Evolutionary conservation across 2,113 vertebrate genomes (phyloP).

Genomic region (Laticauda laticaudata): DNA sequence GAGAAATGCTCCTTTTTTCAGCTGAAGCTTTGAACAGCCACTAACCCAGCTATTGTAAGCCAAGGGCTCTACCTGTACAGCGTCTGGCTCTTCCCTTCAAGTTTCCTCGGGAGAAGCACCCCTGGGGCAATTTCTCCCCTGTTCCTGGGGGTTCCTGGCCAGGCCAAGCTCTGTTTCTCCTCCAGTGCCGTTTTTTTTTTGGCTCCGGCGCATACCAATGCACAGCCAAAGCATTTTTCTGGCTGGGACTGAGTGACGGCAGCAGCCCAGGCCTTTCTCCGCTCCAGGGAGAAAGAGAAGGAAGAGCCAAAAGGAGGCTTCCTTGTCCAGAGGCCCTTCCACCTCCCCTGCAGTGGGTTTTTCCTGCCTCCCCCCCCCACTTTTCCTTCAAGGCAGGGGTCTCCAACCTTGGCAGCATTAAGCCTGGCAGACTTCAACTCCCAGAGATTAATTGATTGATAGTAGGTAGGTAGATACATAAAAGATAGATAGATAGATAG

Average conservation of each 20-base stretch:
- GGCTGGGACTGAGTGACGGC: slow-evolving; percentile 46
- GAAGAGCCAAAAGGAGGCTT: neutral
- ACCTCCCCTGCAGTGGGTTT: neutral
- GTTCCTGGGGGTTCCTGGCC: slow-evolving; percentile 35
- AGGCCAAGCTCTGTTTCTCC: slow-evolving; percentile 47
- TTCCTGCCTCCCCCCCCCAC: neutral
- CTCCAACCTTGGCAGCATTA: no score
- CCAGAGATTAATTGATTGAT: no score
- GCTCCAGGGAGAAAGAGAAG: neutral
- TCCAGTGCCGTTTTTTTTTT: neutral
- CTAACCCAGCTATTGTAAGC: neutral
- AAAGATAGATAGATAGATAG: no score
- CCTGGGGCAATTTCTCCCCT: slow-evolving; percentile 43
- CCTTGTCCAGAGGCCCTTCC: neutral
- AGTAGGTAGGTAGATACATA: no score
- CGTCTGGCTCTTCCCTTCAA: neutral
- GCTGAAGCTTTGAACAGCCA: neutral
- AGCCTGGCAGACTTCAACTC: no score
- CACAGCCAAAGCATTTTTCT: neutral
- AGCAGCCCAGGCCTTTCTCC: neutral
- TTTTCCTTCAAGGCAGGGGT: neutral
- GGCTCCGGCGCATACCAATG: slow-evolving; percentile 35
- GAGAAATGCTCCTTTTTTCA: neutral
- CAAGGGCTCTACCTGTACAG: neutral
- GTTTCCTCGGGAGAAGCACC: neutral